A percentile compares a stretch with the other conserved stretches of the same genome.
phyloP scores from a whole-genome alignment of 2,888 invertebrate genomes.

The Drosophila rellima region DNA sequence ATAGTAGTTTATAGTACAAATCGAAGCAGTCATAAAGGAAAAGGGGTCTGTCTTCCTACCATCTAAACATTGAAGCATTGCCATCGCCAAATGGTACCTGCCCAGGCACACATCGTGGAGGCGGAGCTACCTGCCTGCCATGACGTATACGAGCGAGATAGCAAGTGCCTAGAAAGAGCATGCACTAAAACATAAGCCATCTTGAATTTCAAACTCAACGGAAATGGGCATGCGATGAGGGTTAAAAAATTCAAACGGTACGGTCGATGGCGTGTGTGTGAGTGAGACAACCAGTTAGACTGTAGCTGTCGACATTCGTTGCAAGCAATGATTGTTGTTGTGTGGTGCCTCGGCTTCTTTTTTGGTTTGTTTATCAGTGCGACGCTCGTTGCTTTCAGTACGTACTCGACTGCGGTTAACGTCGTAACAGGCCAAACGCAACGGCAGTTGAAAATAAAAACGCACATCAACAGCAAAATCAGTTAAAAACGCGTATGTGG shows the following conservation, averaged over 20 bases:
- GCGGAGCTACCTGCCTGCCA: conserved; percentile 64
- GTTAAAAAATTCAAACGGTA: conserved; percentile 52
- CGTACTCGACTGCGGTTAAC: conserved; percentile 67
- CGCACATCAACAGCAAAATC: conserved; percentile 16
- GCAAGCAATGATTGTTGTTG: conserved; percentile 12
- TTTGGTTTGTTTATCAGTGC: conserved; percentile 69
- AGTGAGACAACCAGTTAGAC: conserved; percentile 53
- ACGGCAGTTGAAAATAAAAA: conserved; percentile 56
- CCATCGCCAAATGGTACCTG: conserved; percentile 51
- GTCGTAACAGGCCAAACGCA: conserved; percentile 65
- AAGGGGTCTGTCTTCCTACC: conserved; percentile 56
- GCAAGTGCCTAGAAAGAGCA: conserved; percentile 25
- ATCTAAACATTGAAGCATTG: not conserved
- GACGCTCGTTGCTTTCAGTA: conserved; percentile 67
- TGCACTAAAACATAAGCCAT: conserved; percentile 72
- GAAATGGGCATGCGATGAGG: conserved; percentile 64
- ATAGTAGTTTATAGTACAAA: conserved; percentile 69
- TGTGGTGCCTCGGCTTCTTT: conserved; percentile 29
- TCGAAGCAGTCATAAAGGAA: conserved; percentile 73
- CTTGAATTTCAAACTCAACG: conserved; percentile 76
- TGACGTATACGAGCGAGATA: conserved; percentile 42
- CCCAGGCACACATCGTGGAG: conserved; percentile 28
- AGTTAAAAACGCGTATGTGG: conserved; percentile 38
- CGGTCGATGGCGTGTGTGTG: conserved; percentile 17
- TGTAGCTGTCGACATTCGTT: conserved; percentile 1